A percentile compares a stretch with the other conserved stretches of the same genome.
These are phyloP conservation scores for Meriones unguiculatus DNA, from an alignment of 2,113 vertebrate species.

Conservation along the genomic window DNA sequence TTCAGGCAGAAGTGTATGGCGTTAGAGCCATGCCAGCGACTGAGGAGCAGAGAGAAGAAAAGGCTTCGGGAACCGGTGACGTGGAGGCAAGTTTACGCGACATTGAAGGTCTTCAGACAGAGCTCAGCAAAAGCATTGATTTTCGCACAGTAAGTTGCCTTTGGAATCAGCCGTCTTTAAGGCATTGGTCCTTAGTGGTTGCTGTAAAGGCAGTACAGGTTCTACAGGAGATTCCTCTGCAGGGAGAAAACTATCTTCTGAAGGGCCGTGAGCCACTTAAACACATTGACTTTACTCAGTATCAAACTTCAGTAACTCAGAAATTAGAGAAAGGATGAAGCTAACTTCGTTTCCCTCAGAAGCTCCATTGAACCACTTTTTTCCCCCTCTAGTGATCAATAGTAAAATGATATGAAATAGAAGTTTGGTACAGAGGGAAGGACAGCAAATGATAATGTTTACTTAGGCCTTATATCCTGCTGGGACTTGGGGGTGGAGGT, in stretches of 20 bases:
- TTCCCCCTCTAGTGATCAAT: neutral
- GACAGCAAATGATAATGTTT: neutral
- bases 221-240: neutral
- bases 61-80: neutral
- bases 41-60: constrained; percentile 64
- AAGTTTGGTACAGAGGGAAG: neutral
- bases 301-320: neutral
- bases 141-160: constrained; percentile 89
- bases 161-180: neutral
- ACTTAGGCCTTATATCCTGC: neutral
- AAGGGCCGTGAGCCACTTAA: neutral
- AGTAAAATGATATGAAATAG: neutral
- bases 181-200: neutral
- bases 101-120: constrained; percentile 82
- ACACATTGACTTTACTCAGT: neutral
- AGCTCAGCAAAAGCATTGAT: constrained; percentile 86
- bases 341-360: neutral
- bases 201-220: neutral
- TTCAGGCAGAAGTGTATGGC: constrained; percentile 86
- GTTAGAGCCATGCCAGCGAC: constrained; percentile 82
- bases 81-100: constrained; percentile 72
- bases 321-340: neutral
- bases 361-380: neutral
- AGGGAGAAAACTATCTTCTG: neutral
- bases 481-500: neutral